Base-by-base conservation (phyloP, 2,888 invertebrate genomes). In the Diaprepes abbreviatus region DNA sequence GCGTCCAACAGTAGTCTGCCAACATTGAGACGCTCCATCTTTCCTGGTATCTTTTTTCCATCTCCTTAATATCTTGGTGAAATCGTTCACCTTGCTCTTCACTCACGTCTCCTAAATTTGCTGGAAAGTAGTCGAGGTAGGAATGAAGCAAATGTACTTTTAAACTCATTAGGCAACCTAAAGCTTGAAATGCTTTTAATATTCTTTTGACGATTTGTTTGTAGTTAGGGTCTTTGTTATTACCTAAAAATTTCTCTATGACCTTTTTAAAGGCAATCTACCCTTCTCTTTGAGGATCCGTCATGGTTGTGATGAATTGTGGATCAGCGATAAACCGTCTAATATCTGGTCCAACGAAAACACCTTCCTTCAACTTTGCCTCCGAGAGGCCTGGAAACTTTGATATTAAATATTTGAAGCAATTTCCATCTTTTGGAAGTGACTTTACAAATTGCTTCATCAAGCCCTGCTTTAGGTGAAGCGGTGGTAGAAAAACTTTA, bases 351-450 rank as follows among this genome's bases (percentile, higher is more conserved):
- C 24, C 24, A 24, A 24, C 24, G 24, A 24, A 24, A 24, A 24
- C 24, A 24, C 24, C 24, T 24, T 24, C 24, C 24, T 24, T 24
- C 24, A 24, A 24, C 24, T 33, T 33, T 33, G 33, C 33, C 6
- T 33, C 9, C 6, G 33, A 33, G 33, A 33, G 33, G 10, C 9
- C 10, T 9, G 33, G 33, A 33, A 6, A 33, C 10, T 33, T 33
- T 33, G 6, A 10, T 9, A 5, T 9, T 9, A 17, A 7, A 9
- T 43, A 52, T 31, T 12, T 52, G 28, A 52, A 52, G 12, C 28
- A 52, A 9, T 52, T 10, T 28, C 52, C 52, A 52, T 52, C 52
- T 52, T 21, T 48, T 16, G 50, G 21, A 10, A 50, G 50, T 50
- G 10, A 21, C 19, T 24, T 52, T 7, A 52, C 31, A 52, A 54